Evolutionary conservation across 2,797 vertebrate genomes (phyloP).

Genomic region (Echiichthys vipera): DNA sequence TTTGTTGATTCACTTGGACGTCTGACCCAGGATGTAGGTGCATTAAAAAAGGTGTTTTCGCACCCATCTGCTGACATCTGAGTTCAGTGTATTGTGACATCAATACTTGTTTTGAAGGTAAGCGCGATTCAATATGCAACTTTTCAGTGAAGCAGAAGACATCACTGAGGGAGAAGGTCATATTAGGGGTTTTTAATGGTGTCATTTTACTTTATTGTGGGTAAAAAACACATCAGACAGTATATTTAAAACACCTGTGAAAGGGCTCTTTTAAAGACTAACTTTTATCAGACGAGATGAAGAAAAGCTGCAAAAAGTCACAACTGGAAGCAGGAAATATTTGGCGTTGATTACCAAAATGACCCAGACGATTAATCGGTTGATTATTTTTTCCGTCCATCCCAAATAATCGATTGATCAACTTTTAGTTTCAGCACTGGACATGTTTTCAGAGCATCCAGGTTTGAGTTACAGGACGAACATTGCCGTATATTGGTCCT

Average conservation of each 20-base stretch:
- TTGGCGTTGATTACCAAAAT: neutral
- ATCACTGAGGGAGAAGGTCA: neutral
- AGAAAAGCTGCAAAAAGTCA: neutral
- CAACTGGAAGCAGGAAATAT: neutral
- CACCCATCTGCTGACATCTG: neutral
- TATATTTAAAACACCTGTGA: neutral
- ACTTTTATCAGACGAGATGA: neutral
- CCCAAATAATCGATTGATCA: neutral
- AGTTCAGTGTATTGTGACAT: neutral
- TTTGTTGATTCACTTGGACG: neutral
- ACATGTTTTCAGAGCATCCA: neutral
- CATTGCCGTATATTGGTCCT: too few relatives aligned
- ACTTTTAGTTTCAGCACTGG: neutral
- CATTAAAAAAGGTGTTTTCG: neutral
- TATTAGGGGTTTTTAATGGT: neutral
- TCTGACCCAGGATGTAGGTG: neutral
- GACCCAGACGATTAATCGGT: fast-evolving
- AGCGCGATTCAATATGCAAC: neutral
- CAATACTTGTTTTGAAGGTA: neutral
- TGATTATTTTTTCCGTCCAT: neutral
- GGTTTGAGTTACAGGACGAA: neutral
- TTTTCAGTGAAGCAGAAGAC: neutral
- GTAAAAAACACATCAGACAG: neutral
- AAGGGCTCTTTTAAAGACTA: neutral
- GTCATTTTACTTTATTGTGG: neutral